Evolutionary conservation across 2,797 vertebrate genomes (phyloP).

Genomic region (Enteromius anoplus): DNA sequence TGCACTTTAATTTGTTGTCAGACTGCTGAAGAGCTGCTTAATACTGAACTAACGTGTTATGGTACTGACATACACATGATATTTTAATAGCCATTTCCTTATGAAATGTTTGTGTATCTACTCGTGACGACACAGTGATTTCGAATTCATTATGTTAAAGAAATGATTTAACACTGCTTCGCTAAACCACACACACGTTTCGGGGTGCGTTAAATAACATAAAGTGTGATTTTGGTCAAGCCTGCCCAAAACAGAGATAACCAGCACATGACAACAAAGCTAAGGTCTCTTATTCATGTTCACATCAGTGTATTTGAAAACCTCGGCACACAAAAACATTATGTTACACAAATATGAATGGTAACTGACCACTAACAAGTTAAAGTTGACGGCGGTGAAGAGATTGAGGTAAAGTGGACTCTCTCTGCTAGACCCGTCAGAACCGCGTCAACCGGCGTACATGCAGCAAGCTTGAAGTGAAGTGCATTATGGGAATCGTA

Average conservation of each 20-base stretch:
- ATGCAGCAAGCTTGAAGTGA: not conserved
- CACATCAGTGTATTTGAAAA: not conserved
- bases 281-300: not conserved
- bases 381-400: not conserved
- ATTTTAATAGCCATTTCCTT: not conserved
- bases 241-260: not conserved
- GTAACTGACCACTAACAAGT: constrained; percentile 9
- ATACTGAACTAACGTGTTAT: not conserved
- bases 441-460: not conserved
- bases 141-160: not conserved
- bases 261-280: not conserved
- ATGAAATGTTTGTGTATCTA: not conserved
- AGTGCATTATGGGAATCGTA: constrained; percentile 64
- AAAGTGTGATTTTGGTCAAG: not conserved
- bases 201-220: not conserved
- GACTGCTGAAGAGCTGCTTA: not conserved
- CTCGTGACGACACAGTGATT: not conserved
- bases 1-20: not conserved
- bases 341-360: not conserved
- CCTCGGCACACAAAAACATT: not conserved
- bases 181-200: not conserved
- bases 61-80: not conserved
- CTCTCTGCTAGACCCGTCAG: constrained; percentile 12
- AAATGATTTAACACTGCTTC: not conserved
- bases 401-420: not conserved